phyloP scores from a whole-genome alignment of 1,140 invertebrate genomes.

The Drosophila parvula region DNA sequence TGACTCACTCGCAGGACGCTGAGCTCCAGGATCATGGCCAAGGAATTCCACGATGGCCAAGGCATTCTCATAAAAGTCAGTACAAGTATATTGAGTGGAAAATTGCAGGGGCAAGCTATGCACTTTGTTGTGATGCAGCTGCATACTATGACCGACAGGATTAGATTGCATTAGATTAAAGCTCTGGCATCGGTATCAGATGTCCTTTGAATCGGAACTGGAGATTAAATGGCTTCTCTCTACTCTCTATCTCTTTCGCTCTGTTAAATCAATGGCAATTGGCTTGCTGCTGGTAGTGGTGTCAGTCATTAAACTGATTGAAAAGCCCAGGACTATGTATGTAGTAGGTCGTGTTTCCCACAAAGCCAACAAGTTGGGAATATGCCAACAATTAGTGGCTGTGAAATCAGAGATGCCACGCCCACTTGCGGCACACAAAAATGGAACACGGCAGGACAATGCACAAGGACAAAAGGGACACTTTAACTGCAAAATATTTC shows the following conservation, averaged over 20 bases:
- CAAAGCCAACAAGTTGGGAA: conserved; percentile 18
- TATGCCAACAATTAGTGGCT: conserved; percentile 39
- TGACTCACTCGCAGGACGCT: conserved; percentile 40
- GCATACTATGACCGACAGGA: neutral
- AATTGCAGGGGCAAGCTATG: conserved; percentile 57
- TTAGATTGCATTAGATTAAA: conserved; percentile 52
- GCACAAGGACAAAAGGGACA: conserved; percentile 27
- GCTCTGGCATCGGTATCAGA: conserved; percentile 15
- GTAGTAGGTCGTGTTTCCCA: conserved; percentile 4
- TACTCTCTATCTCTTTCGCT: neutral
- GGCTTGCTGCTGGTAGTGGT: neutral
- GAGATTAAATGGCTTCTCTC: conserved; percentile 21
- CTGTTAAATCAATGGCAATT: conserved; percentile 34
- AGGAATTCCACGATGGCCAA: conserved; percentile 25
- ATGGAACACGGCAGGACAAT: conserved; percentile 15
- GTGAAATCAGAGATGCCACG: conserved; percentile 1
- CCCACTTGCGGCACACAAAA: neutral
- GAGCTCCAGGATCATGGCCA: conserved; percentile 17
- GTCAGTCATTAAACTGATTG: conserved; percentile 32
- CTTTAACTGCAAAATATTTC: conserved; percentile 19
- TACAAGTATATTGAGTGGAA: conserved; percentile 63
- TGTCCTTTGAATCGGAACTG: conserved; percentile 18
- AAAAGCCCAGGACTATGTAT: conserved; percentile 3
- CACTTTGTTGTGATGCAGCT: conserved; percentile 47
- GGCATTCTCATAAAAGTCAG: conserved; percentile 55